Evolutionary conservation across 2,113 vertebrate genomes (phyloP), one percentile per base, ranked within the genome.

Genomic region (Hippotragus niger): DNA sequence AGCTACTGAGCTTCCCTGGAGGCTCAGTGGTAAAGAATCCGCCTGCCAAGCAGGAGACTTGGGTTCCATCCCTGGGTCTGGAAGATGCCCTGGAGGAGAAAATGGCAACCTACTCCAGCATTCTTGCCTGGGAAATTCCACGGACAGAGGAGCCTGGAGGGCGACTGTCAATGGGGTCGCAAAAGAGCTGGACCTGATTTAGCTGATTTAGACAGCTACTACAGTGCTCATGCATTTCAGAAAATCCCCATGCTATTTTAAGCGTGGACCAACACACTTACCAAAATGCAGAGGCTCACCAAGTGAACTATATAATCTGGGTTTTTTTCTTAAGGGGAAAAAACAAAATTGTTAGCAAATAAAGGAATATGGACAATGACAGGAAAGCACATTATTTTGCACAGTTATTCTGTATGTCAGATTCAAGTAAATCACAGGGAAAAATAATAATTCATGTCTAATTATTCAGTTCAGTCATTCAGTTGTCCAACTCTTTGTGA

Each of bases 181-280:
- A 43, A 74, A 74, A 76, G 36, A 43, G 36, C 23, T 25, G 11
- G 71, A 43, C 36, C 21, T 76, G 71, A 43, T 43, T 74, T 74
- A 27, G 21, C 23, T 62, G 13, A 62, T 62, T 62, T 33, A 88
- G 36, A 93, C 27, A 67, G 64, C 8, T 50, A 64, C 50, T 29
- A 50, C 29, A 50, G 47, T 36, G 55, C 29, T 74, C 33, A 80
- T 43, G 43, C 27, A 74, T 89, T 84, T 90, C 71, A 94, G 50
- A 92, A 81, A 94, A 94, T 50, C 16, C 52, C n/a, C 83, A 52
- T 95, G 60, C n/a, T 74, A 55, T 90, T 91, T 91, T 87, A 95
- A 95, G 33, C 50, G 13, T 71, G 43, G 83, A 84, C 10, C 25
- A 94, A 58, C 17, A 40, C 31, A 31, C 88, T 78, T 2, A 95